Evolutionary conservation across 2,113 vertebrate genomes (phyloP).

Genomic region (Prolemur simus): DNA sequence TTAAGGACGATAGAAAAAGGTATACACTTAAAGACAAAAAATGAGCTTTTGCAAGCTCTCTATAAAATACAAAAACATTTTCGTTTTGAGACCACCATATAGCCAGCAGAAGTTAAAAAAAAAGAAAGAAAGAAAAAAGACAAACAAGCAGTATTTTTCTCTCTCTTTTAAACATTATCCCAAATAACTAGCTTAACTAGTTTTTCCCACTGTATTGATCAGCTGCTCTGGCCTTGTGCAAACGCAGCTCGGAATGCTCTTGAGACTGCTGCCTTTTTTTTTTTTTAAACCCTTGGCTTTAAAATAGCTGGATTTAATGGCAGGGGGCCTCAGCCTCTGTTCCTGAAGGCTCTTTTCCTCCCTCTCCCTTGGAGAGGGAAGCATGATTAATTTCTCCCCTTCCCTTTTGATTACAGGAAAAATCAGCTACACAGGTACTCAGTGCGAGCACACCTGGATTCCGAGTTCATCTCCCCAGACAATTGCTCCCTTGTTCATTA

Average conservation of each 20-base stretch:
- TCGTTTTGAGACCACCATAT: background rate
- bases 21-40: constrained; percentile 2
- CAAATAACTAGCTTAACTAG: background rate
- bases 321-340: background rate
- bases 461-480: constrained; percentile 15
- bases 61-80: constrained; percentile 45
- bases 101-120: background rate
- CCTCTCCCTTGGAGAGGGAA: background rate
- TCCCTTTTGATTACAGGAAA: constrained; percentile 27
- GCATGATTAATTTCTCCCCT: constrained; percentile 15
- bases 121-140: background rate
- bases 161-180: background rate
- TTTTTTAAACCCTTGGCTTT: constrained; percentile 6
- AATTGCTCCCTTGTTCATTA: constrained; percentile 44
- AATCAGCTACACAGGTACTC: background rate
- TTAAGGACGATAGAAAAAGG: constrained; percentile 17
- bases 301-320: constrained; percentile 44
- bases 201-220: background rate
- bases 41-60: background rate
- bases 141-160: background rate
- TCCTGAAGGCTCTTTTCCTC: background rate
- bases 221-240: background rate
- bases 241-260: background rate
- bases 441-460: constrained; percentile 54
- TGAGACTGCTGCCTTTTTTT: background rate